These are phyloP conservation scores for Berghia stephanieae DNA, from an alignment of 1,140 invertebrate genomes.

Conservation along the genomic window DNA sequence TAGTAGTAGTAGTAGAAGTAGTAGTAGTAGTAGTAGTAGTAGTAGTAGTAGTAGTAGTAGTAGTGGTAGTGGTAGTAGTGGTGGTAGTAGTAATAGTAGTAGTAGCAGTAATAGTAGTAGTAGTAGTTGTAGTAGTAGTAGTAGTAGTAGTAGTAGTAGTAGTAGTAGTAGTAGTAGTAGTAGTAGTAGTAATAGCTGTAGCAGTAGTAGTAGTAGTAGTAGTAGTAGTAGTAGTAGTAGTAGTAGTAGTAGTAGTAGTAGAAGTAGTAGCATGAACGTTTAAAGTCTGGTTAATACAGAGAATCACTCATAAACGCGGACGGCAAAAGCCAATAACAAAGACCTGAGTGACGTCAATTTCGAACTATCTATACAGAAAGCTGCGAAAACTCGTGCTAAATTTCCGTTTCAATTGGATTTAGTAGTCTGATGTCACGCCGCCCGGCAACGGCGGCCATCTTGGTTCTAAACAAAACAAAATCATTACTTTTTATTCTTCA, in stretches of 20 bases:
- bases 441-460: neutral
- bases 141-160: slow-evolving; percentile 11
- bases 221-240: neutral
- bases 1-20: slow-evolving; percentile 3
- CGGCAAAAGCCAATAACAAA: neutral
- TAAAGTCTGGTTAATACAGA: neutral
- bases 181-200: neutral
- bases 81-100: slow-evolving; percentile 26
- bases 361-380: neutral
- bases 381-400: no score
- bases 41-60: slow-evolving; percentile 15
- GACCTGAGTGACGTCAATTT: neutral
- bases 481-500: no score
- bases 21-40: slow-evolving; percentile 15
- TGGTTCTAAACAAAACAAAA: no score
- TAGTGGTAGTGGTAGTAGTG: slow-evolving; percentile 30
- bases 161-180: slow-evolving; percentile 1
- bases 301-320: neutral
- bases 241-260: neutral
- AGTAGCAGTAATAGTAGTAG: neutral
- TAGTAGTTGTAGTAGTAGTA: slow-evolving; percentile 5
- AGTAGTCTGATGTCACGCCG: neutral
- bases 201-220: slow-evolving; percentile 13
- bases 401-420: neutral
- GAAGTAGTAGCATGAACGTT: neutral